Conservation (phyloP, 1,140 invertebrate species). For the Cydia splendana region DNA sequence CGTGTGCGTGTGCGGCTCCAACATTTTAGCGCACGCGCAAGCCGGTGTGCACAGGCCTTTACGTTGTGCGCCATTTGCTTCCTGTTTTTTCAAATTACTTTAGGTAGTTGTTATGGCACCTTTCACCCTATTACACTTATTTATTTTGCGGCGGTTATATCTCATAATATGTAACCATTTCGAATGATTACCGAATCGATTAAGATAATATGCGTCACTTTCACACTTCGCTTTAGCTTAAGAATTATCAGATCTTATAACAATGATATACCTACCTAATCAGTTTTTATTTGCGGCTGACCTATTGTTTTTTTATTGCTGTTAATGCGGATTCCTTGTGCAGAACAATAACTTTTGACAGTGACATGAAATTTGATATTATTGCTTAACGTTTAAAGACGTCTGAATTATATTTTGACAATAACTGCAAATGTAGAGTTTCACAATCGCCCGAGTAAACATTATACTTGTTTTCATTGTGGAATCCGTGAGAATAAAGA, state of each 20-base stretch:
- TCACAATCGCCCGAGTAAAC: conserved; percentile 20
- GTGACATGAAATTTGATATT: conserved; percentile 23
- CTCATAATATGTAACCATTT: conserved; percentile 8
- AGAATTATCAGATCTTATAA: conserved; percentile 36
- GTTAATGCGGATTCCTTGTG: conserved; percentile 32
- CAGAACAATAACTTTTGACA: conserved; percentile 21
- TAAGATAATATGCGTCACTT: conserved; percentile 9
- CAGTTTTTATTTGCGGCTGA: conserved; percentile 15
- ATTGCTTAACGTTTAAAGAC: conserved; percentile 1
- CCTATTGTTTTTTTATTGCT: conserved; percentile 37
- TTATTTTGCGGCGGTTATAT: not conserved
- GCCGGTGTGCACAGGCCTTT: too few species aligned
- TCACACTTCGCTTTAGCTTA: conserved; percentile 35
- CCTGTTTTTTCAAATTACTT: not conserved
- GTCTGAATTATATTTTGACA: conserved; percentile 21
- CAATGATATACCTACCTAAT: conserved; percentile 41
- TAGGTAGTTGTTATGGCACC: not conserved
- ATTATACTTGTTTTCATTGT: conserved; percentile 3
- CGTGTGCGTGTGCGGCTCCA: too few species aligned
- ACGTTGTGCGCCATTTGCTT: conserved; percentile 5
- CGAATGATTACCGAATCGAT: not conserved
- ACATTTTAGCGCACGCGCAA: too few species aligned
- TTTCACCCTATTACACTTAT: conserved; percentile 11
- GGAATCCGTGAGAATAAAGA: not conserved
- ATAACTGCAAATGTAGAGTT: conserved; percentile 13